A percentile compares a stretch with the other conserved stretches of the same genome.
Conservation (phyloP, 2,888 invertebrate species). For the Mesorhabditis spiculigera region DNA sequence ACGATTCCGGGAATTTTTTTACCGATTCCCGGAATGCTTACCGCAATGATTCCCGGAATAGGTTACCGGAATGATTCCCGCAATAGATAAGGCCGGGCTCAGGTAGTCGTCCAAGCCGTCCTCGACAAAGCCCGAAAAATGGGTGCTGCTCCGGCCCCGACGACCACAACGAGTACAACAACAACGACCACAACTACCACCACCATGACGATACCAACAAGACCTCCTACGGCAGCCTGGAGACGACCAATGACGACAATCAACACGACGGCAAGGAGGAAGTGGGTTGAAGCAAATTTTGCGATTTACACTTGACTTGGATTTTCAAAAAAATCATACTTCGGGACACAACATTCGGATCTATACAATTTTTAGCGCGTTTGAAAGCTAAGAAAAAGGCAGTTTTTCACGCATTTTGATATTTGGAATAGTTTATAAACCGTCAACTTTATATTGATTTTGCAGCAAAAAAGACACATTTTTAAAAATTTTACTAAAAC, state of each 20-base stretch:
- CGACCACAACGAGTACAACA: conserved; percentile 10
- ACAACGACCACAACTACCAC: conserved; percentile 6
- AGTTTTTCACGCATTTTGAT: too few species aligned
- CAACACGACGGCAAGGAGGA: neutral
- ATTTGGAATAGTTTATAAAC: too few species aligned
- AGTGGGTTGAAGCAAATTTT: neutral
- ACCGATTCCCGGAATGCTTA: too few species aligned
- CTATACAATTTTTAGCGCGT: neutral
- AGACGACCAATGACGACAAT: neutral
- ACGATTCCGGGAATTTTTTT: too few species aligned
- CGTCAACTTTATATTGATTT: too few species aligned
- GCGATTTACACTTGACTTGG: too few species aligned
- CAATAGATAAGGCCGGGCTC: too few species aligned
- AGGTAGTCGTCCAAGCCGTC: conserved; percentile 50
- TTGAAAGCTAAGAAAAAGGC: neutral
- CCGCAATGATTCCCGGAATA: too few species aligned
- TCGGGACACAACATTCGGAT: neutral
- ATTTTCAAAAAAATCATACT: neutral
- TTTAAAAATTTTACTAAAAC: too few species aligned
- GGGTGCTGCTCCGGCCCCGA: conserved; percentile 15
- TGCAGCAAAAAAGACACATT: too few species aligned
- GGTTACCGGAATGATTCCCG: too few species aligned
- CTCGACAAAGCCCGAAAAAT: conserved; percentile 18
- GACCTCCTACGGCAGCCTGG: neutral
- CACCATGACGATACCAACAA: neutral